Percentiles rank a stretch among this genome's conserved stretches.
These are phyloP conservation scores for Centropus bengalensis DNA, from an alignment of 2,113 vertebrate genomes.

Conservation along the genomic window DNA sequence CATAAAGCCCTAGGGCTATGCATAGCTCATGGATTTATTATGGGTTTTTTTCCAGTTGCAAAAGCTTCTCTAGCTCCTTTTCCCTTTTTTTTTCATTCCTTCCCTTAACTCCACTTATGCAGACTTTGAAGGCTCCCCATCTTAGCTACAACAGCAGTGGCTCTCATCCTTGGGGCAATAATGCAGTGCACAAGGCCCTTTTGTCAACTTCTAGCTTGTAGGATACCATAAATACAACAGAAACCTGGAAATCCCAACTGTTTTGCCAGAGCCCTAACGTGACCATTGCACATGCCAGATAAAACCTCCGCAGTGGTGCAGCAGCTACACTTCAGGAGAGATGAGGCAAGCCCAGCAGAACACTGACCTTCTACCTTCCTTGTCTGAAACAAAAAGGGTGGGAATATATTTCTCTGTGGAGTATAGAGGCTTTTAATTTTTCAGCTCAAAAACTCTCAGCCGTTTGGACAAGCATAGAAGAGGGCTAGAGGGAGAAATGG, in stretches of 20 bases:
- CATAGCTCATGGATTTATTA: slow-evolving; percentile 81
- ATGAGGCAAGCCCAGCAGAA: not conserved
- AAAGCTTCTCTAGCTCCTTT: slow-evolving; percentile 66
- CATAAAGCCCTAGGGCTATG: slow-evolving; percentile 76
- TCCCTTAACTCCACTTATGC: slow-evolving; percentile 59
- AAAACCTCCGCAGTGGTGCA: not conserved
- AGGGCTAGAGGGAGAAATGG: not conserved
- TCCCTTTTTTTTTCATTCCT: slow-evolving; percentile 16
- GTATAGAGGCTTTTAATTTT: not conserved
- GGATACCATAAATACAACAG: not conserved
- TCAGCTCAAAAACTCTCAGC: not conserved
- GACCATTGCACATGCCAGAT: not conserved
- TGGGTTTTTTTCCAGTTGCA: slow-evolving; percentile 74
- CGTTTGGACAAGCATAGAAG: not conserved
- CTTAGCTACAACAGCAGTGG: not conserved
- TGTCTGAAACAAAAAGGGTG: not conserved
- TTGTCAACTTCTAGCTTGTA: not conserved
- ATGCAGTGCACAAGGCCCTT: not conserved
- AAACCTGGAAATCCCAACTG: not conserved
- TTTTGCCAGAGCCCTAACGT: not conserved
- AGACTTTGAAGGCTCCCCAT: slow-evolving; percentile 33
- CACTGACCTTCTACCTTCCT: not conserved
- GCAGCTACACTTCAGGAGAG: not conserved
- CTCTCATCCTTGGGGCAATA: not conserved
- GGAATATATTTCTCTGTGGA: not conserved